Conservation (phyloP, 2,797 vertebrate genomes). For the Spheniscus humboldti region DNA sequence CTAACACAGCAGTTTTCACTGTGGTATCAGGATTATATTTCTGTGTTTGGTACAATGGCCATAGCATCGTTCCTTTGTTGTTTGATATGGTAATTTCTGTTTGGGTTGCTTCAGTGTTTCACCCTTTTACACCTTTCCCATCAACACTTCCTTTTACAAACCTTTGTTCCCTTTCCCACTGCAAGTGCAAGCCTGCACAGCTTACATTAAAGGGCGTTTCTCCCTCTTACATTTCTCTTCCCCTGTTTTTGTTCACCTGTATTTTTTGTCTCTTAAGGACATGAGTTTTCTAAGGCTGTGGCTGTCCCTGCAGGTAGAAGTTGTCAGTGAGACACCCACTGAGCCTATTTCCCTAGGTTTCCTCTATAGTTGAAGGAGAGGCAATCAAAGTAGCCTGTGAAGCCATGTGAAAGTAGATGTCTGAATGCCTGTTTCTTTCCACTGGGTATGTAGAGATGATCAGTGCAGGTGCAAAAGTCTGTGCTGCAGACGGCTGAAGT, state of each 20-base stretch:
- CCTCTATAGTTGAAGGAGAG: background rate
- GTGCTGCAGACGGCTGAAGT: background rate
- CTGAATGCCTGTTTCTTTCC: background rate
- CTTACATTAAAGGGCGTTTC: background rate
- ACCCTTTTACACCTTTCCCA: background rate
- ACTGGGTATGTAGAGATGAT: background rate
- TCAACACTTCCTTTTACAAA: background rate
- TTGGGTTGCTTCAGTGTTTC: background rate
- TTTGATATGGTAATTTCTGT: background rate
- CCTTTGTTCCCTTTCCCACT: background rate
- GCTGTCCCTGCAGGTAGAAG: background rate
- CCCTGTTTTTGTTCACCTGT: background rate
- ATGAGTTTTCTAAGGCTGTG: background rate
- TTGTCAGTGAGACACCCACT: background rate
- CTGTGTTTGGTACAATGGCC: background rate
- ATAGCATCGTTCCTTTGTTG: background rate
- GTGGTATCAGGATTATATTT: background rate
- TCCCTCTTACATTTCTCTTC: background rate
- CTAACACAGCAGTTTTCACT: background rate
- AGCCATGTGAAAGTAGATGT: background rate
- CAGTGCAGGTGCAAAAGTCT: background rate
- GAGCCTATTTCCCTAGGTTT: background rate
- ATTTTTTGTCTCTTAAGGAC: background rate
- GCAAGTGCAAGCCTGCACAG: background rate
- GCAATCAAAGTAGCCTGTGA: background rate